Evolutionary conservation across 2,797 vertebrate species (phyloP), one percentile per base, ranked within the genome.

Genomic region (Kryptolebias ocellatus): DNA sequence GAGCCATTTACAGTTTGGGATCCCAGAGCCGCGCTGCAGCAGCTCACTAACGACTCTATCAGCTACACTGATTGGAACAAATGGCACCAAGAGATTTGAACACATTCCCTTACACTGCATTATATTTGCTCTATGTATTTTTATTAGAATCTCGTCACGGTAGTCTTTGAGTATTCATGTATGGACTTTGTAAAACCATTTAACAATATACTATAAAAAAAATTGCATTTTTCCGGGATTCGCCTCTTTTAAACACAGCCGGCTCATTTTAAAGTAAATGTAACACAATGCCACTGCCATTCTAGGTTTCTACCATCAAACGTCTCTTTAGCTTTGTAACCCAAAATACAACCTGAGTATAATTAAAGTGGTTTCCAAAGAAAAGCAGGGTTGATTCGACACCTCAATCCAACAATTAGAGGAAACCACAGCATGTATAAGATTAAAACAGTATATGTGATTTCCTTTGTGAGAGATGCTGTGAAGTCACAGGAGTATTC

Each of bases 31-130:
- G 90, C 87, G 87, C 83, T 79, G 83, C 86, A 57, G 75, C 88
- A 87, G 92, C 93, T 93, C 94, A 94, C 83, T 92, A 95, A 95
- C 95, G 94, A 94, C 90, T 93, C 92, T 88, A 92, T 95, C 94
- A 95, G 91, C 93, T 78, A 89, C 91, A 93, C 91, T 94, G 95
- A 96, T 94, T 92, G 94, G 93, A 94, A 94, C 93, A 95, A 95
- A 96, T 95, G 92, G 94, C 94, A 94, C 91, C 87, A 72, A 90
- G 93, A 95, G 94, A 94, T 94, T 95, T 94, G 85, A 91, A 91
- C 92, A 88, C 90, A 91, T 93, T 94, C 92, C 91, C 89, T 80
- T 70, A 89, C 85, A 93, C 90, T 92, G 92, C 91, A 90, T 92
- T 83, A 91, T 92, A 94, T 94, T 93, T 93, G 85, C 94, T 91